A percentile compares a stretch with the other conserved stretches of the same genome.
phyloP scores from a whole-genome alignment of 2,113 vertebrate species.

The Pelusios castaneus region DNA sequence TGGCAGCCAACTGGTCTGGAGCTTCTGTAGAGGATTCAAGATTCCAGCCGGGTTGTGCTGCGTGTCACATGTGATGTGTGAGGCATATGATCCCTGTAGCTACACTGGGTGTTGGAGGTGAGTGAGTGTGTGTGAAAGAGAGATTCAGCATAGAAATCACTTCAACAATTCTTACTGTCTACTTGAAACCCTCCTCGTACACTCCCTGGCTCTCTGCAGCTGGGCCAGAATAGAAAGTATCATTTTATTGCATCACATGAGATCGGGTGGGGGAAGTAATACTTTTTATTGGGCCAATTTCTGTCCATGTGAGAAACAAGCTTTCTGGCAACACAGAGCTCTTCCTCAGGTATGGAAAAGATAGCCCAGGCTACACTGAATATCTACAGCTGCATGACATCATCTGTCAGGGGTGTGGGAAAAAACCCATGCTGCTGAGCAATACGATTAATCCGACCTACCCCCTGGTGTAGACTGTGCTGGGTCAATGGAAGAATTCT shows the following conservation, averaged over 20 bases:
- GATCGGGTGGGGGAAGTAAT: not conserved
- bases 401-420: not conserved
- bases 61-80: not conserved
- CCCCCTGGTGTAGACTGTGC: not conserved
- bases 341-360: not conserved
- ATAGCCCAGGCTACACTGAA: not conserved
- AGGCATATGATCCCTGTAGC: not conserved
- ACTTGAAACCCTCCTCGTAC: not conserved
- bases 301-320: not conserved
- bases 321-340: not conserved
- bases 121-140: too few relatives aligned
- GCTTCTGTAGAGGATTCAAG: not conserved
- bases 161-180: not conserved
- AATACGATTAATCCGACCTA: too few relatives aligned
- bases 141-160: not conserved
- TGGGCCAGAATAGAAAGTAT: rapidly evolving
- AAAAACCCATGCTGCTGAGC: too few relatives aligned
- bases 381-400: not conserved
- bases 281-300: not conserved
- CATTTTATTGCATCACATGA: rapidly evolving
- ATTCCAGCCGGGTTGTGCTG: not conserved
- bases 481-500: not conserved
- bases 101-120: not conserved
- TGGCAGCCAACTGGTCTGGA: not conserved
- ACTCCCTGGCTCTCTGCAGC: not conserved